These are phyloP conservation scores for Eugnorisma glareosa DNA, from an alignment of 2,888 invertebrate species.

Conservation along the genomic window DNA sequence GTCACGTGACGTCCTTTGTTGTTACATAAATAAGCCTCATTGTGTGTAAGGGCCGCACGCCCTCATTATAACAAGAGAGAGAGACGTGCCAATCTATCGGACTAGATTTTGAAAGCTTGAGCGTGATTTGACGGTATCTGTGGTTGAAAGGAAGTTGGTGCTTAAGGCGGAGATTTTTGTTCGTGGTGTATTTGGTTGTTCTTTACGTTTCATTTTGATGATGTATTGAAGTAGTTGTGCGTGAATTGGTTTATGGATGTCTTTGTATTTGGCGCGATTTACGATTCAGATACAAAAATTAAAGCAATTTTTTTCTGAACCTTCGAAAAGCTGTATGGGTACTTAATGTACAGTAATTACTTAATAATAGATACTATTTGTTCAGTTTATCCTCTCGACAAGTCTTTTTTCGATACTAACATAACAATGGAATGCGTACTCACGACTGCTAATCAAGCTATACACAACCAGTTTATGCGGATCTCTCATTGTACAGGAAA, in stretches of 20 bases:
- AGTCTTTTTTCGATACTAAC: not conserved
- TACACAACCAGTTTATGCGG: no score
- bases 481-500: no score
- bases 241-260: not conserved
- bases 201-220: not conserved
- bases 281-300: no score
- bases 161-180: conserved; percentile 30
- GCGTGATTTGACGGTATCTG: conserved; percentile 58
- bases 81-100: conserved; percentile 78
- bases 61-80: conserved; percentile 77
- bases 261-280: not conserved
- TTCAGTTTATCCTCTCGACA: not conserved
- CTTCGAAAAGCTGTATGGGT: not conserved
- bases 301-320: not conserved
- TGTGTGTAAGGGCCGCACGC: conserved; percentile 73
- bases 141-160: conserved; percentile 56
- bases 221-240: not conserved
- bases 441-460: no score
- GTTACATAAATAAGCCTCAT: conserved; percentile 81
- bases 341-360: no score
- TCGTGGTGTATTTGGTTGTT: conserved; percentile 17
- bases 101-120: conserved; percentile 64
- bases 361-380: not conserved
- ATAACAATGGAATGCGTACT: not conserved
- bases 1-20: conserved; percentile 77